Evolutionary conservation across 2,113 vertebrate genomes (phyloP), one percentile per base, ranked within the genome.

Genomic region (Mormyrus iriodes): DNA sequence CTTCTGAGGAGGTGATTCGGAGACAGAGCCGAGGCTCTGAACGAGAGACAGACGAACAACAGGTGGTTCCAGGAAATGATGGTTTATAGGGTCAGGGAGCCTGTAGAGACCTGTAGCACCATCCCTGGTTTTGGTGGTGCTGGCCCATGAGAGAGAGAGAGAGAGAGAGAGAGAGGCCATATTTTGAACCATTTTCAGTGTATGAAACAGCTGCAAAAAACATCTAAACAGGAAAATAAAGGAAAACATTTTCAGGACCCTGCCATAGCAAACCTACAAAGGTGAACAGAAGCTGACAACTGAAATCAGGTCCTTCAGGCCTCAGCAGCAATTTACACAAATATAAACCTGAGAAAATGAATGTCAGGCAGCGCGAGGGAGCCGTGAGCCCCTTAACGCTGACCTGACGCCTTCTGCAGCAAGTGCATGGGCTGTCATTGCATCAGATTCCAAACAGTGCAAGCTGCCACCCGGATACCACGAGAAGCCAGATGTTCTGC

Each of bases 41-140:
- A 65, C 8, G 7, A 61, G 27, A 35, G 39, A 44, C 5, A n/a
- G 51, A 87, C n/a, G 86, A 7, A 65, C 86, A 35, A 52, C 65
- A 39, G 27, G 13, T 46, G 9, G 49, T 53, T 88, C 48, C 88
- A 88, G 88, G 46, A 79, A 79, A 88, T 73, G 12, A 85, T 87
- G 86, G 55, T 21, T 35, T 24, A 61, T 53, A 61, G 58, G 39
- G 39, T 13, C 49, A 24, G 39, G 10, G 35, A 7, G 10, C 49
- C 19, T 27, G 24, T 84, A 39, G 52, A 85, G n/a, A 85, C 39
- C 44, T 24, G 21, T 27, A 31, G 85, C 42, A 19, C 49, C 24
- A 0, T 35, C 12, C n/a, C n/a, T 86, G 24, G n/a, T 15, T 51
- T 53, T 52, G 85, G 24, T 24, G 2, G 9, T 52, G 88, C 12